These are phyloP conservation scores for Xanthia icteritia DNA, from an alignment of 2,888 invertebrate genomes.

Conservation along the genomic window DNA sequence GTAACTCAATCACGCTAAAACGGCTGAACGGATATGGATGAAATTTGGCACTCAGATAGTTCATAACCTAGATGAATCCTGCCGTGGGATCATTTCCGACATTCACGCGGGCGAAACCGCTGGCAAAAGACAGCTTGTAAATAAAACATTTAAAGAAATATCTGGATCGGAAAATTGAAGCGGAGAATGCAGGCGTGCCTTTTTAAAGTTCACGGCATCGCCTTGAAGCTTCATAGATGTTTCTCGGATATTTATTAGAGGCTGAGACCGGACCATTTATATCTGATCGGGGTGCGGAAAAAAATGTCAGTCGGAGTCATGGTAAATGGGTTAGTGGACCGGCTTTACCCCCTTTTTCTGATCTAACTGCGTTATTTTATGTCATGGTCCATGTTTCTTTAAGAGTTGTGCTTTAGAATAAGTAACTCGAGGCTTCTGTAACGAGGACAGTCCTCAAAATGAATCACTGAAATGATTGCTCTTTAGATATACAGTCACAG, in stretches of 20 bases:
- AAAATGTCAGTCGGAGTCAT: conserved; percentile 38
- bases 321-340: conserved; percentile 42
- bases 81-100: no score
- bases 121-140: conserved; percentile 7
- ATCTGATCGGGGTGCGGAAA: conserved; percentile 29
- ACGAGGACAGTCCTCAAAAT: background rate
- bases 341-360: conserved; percentile 12
- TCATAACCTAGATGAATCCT: background rate
- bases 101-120: no score
- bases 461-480: background rate
- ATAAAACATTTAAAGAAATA: conserved; percentile 49
- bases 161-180: conserved; percentile 30
- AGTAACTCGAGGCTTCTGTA: background rate
- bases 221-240: conserved; percentile 31
- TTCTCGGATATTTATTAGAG: conserved; percentile 51
- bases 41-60: no score
- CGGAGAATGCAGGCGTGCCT: conserved; percentile 34
- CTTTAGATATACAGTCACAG: background rate
- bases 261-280: conserved; percentile 36
- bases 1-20: no score
- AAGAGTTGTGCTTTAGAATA: background rate
- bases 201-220: conserved; percentile 51
- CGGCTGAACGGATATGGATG: no score
- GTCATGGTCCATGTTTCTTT: conserved; percentile 17
- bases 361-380: conserved; percentile 29